Base-by-base conservation (phyloP, 2,797 vertebrate species). In the Microctenopoma lineatum region DNA sequence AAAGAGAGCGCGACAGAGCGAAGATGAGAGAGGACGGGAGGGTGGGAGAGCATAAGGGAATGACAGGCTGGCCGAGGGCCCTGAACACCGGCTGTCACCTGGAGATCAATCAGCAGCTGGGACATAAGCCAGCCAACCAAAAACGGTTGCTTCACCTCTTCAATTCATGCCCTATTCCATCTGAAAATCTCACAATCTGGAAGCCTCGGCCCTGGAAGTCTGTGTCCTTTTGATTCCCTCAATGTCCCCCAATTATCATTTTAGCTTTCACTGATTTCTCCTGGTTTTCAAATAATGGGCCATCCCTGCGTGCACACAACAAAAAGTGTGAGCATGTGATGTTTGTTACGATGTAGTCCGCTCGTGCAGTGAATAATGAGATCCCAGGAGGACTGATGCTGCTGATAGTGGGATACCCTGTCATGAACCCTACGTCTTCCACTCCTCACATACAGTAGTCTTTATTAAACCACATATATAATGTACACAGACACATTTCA, bases 21-120 rank as follows among this genome's bases (percentile, higher is more conserved):
- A 66, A 60, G 73, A 78, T 50, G 70, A 64, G 41, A 41, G 12
- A 36, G 50, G 52, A 38, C 3, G 29, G 34, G 53, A 48, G 65
- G 64, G 61, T 21, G 27, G 42, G 65, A 47, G 59, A 71, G 61
- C 0, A 18, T 2, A 51, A 42, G 73, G 69, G 61, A 69, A 65
- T 87, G 87, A 85, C 83, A 89, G 88, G 47, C 75, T 88, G 90
- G 85, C 81, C 16, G 70, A 74, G 56, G 82, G 87, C 77, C 87
- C 81, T 70, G 52, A 85, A 92, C 89, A 90, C 85, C 52, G 45
- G 70, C 90, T 92, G 90, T 92, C 91, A 92, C 87, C 87, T 88
- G 79, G 76, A 91, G 88, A 90, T 92, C 90, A 89, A 89, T 90
- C 92, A 89, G 84, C 72, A 68, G 54, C 72, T 55, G 32, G 76